Evolutionary conservation across 2,113 vertebrate species (phyloP), one percentile per base, ranked within the genome.

Genomic region (Felis catus): DNA sequence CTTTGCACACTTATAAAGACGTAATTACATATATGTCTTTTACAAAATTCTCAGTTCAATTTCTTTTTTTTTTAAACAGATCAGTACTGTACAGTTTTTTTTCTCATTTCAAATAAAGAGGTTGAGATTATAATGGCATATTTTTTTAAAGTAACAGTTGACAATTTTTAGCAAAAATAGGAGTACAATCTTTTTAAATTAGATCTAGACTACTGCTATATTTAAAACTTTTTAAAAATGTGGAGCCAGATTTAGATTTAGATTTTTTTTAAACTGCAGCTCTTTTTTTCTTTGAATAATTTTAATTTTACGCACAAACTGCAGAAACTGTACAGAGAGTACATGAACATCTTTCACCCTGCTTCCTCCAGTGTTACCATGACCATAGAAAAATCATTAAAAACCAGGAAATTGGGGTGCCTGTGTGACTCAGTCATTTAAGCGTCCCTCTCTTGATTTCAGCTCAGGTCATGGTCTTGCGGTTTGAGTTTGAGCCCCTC

Each of bases 41-140:
- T 68, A 79, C 7, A 90, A 3, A 86, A 79, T 83, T 91, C 63
- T 86, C 23, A 61, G n/a, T 70, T 89, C 71, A 8, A 0, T 74
- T 4, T 11, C 3, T 48, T 31, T 6, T 39, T 39, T 45, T 9
- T 48, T 51, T 41, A 19, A 36, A 36, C 33, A 4, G 12, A 5
- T 73, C 21, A 61, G 31, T 91, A 45, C 0, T 11, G 33, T 88
- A 53, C 0, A 15, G 14, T 45, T 39, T 53, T 79, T 13, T 66
- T 89, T 95, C 84, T 89, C 39, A 90, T 90, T 90, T 93, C 91
- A 73, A 98, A 48, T 33, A 21, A 66, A 48, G 39, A 79, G 63
- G 39, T 58, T 91, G 48, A 89, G 27, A 85, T 93, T 58, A 58
- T 63, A 65, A 96, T 89, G 73, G 33, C 31, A 33, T 15, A n/a